A percentile compares a stretch with the other conserved stretches of the same genome.
These are phyloP conservation scores for Cepaea nemoralis DNA, from an alignment of 1,140 invertebrate species.

Conservation along the genomic window DNA sequence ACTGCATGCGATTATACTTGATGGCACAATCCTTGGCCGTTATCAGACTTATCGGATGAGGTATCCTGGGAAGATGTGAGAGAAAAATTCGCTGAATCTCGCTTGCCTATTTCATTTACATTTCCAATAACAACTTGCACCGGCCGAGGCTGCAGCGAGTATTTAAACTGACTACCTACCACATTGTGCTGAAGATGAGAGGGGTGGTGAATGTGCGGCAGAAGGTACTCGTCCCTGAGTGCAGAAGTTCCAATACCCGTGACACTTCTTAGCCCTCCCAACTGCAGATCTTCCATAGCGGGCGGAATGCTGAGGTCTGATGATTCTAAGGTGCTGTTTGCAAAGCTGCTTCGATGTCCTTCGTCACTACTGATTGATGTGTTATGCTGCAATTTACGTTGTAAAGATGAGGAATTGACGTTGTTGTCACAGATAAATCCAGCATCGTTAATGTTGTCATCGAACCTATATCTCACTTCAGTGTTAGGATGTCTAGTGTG, in stretches of 20 bases:
- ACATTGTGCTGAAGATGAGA: background rate
- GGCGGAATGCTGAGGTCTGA: conserved; percentile 39
- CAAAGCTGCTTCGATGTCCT: conserved; percentile 22
- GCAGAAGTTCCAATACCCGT: background rate
- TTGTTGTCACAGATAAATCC: background rate
- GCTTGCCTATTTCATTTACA: conserved; percentile 51
- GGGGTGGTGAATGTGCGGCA: background rate
- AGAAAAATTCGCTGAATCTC: conserved; percentile 64
- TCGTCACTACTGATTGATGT: conserved; percentile 21
- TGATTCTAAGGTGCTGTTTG: conserved; percentile 35
- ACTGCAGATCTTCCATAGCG: conserved; percentile 37
- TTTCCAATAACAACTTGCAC: conserved; percentile 44
- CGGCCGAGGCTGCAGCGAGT: conserved; percentile 38
- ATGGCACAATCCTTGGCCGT: conserved; percentile 57
- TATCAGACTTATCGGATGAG: conserved; percentile 60
- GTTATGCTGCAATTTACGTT: conserved; percentile 3
- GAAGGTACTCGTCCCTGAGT: background rate
- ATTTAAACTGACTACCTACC: conserved; percentile 22
- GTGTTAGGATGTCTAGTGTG: background rate
- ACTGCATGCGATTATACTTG: conserved; percentile 52
- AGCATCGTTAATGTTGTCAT: conserved; percentile 26
- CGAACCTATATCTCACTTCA: conserved; percentile 36
- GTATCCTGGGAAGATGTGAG: conserved; percentile 50
- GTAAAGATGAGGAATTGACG: background rate
- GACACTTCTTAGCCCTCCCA: background rate